A percentile compares a stretch with the other conserved stretches of the same genome.
Conservation (phyloP, 2,888 invertebrate species). For the Heliothis peltigera region DNA sequence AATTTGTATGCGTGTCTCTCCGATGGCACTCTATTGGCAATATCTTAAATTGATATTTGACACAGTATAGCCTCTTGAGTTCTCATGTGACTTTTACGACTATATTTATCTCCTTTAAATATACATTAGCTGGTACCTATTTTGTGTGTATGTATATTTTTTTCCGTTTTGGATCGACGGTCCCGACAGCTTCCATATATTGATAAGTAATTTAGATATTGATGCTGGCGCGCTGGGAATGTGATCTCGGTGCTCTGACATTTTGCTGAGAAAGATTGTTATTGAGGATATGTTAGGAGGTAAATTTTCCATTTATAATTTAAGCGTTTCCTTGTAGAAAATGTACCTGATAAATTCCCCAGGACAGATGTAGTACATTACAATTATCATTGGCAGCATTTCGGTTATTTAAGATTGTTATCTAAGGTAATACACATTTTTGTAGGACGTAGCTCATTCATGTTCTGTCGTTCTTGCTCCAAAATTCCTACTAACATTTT, state of each 20-base stretch:
- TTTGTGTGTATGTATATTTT: conserved; percentile 58
- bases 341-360: conserved; percentile 1
- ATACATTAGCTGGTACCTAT: conserved; percentile 67
- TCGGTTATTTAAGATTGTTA: neutral
- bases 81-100: conserved; percentile 76
- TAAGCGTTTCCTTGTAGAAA: conserved; percentile 4
- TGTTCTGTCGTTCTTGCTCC: conserved; percentile 4
- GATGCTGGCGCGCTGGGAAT: conserved; percentile 62
- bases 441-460: neutral
- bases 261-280: conserved; percentile 51
- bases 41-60: conserved; percentile 83
- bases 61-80: conserved; percentile 68
- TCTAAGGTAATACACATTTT: neutral
- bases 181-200: conserved; percentile 63
- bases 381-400: neutral
- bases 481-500: conserved; percentile 27
- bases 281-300: conserved; percentile 33
- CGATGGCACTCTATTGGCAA: conserved; percentile 66
- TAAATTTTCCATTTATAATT: conserved; percentile 4
- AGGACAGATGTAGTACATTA: neutral
- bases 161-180: conserved; percentile 55
- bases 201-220: conserved; percentile 74
- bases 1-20: conserved; percentile 61
- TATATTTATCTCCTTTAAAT: conserved; percentile 71
- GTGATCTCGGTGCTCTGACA: conserved; percentile 47